Conservation (phyloP, 2,797 vertebrate species). For the Avahi laniger region DNA sequence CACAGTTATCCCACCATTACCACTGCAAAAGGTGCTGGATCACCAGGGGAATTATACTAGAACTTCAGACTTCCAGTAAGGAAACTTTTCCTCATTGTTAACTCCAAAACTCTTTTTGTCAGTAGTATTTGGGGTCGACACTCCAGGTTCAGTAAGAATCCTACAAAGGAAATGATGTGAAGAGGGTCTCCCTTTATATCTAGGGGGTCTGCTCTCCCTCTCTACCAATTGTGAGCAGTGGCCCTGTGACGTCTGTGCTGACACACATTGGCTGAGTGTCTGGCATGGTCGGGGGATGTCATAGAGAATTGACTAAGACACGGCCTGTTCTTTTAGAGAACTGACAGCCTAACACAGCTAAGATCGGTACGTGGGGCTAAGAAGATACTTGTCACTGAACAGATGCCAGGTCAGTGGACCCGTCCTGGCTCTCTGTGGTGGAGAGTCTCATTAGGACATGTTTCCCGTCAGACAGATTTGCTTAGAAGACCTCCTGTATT, state of each 20-base stretch:
- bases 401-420: not conserved
- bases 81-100: not conserved
- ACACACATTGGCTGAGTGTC: not conserved
- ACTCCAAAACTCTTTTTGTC: not conserved
- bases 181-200: not conserved
- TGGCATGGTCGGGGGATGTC: not conserved
- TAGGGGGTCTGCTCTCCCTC: not conserved
- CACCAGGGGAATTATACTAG: not conserved
- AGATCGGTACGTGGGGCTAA: not conserved
- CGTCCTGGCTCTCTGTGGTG: not conserved
- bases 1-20: not conserved
- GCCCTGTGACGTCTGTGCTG: accelerated
- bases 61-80: not conserved
- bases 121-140: not conserved
- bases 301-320: not conserved
- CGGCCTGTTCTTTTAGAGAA: not conserved
- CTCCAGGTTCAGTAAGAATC: not conserved
- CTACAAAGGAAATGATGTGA: not conserved
- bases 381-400: not conserved
- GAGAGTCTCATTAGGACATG: not conserved
- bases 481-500: not conserved
- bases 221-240: not conserved
- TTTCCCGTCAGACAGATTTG: not conserved
- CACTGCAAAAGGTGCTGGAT: not conserved
- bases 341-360: not conserved